These are phyloP conservation scores for Drosophila testacea DNA, from an alignment of 2,888 invertebrate genomes.

Conservation along the genomic window DNA sequence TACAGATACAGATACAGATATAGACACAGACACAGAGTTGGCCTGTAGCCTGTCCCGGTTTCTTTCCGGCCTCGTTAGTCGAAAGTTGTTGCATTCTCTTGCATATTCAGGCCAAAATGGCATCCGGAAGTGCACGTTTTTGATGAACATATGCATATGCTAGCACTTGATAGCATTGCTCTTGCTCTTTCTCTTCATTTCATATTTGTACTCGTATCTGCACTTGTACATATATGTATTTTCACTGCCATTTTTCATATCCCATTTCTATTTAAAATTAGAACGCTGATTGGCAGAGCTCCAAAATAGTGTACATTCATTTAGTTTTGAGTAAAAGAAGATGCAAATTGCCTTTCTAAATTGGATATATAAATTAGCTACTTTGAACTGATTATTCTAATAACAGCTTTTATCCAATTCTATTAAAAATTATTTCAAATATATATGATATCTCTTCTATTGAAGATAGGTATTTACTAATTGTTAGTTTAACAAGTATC, in stretches of 20 bases:
- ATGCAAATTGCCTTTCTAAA: too few relatives aligned
- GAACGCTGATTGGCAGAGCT: conserved; percentile 1
- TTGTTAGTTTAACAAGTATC: too few relatives aligned
- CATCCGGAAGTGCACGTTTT: conserved; percentile 59
- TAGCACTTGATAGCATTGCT: conserved; percentile 14
- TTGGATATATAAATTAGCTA: too few relatives aligned
- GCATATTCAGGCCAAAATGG: conserved; percentile 50
- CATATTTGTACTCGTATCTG: neutral
- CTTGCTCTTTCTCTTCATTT: neutral
- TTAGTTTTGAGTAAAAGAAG: too few relatives aligned
- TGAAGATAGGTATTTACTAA: too few relatives aligned
- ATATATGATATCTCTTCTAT: too few relatives aligned
- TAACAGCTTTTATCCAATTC: too few relatives aligned
- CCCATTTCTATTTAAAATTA: conserved; percentile 25
- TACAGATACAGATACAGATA: conserved; percentile 15
- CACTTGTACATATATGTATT: neutral
- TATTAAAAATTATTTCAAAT: too few relatives aligned
- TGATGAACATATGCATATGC: conserved; percentile 53
- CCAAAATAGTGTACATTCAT: neutral
- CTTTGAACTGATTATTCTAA: too few relatives aligned
- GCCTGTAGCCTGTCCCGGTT: conserved; percentile 20
- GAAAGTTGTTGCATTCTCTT: conserved; percentile 32
- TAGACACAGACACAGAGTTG: conserved; percentile 8
- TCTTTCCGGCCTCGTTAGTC: conserved; percentile 48
- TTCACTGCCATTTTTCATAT: conserved; percentile 28